These are phyloP conservation scores for Microctenopoma lineatum DNA, from an alignment of 2,797 vertebrate genomes.

Conservation along the genomic window DNA sequence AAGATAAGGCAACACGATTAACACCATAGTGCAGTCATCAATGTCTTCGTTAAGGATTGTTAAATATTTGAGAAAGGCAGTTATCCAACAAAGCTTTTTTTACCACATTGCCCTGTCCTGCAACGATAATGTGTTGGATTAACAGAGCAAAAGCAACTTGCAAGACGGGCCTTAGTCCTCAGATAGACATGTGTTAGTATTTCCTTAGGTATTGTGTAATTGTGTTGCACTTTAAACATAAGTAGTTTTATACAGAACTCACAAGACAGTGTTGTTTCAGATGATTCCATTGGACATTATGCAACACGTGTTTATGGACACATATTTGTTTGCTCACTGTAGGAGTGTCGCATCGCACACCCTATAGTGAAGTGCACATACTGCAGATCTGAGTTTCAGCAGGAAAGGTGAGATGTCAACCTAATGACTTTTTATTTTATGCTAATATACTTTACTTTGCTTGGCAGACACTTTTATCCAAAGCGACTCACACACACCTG, in stretches of 20 bases:
- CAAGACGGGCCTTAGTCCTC: background rate
- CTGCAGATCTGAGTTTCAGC: slow-evolving; percentile 98
- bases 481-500: too few relatives aligned
- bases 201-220: background rate
- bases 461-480: too few relatives aligned
- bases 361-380: slow-evolving; percentile 98
- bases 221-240: background rate
- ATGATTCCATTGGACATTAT: background rate
- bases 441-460: background rate
- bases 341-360: slow-evolving; percentile 98
- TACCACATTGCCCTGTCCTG: background rate
- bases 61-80: background rate
- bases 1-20: background rate
- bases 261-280: background rate
- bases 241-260: background rate
- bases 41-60: background rate
- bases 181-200: background rate
- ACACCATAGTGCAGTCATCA: background rate
- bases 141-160: background rate
- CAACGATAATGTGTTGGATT: background rate
- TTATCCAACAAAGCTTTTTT: background rate
- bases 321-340: slow-evolving; percentile 58
- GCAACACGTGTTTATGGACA: background rate
- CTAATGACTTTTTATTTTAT: background rate
- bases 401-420: slow-evolving; percentile 89